Base-by-base conservation (phyloP, 2,888 invertebrate genomes). In the Odontocerum albicorne region DNA sequence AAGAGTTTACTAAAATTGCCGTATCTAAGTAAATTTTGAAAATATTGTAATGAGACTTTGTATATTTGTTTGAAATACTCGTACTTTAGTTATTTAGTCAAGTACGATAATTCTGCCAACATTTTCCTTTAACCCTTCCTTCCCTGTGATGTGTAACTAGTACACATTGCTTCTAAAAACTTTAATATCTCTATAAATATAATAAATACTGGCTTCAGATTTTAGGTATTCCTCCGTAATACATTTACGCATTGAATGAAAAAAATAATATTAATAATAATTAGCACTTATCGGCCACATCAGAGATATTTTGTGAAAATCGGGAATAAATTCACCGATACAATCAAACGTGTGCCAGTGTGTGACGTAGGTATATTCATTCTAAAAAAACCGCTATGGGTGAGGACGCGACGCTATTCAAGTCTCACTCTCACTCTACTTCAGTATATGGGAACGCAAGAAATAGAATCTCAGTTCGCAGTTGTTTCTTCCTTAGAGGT, bases 241-340 rank as follows among this genome's bases (percentile, higher is more conserved):
- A 35, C 12, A 35, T 35, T 16, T n/a, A 38, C 38, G 13, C 7
- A 16, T 38, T 38, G 16, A 7, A 7, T 38, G 13, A 38, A 15
- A 38, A 38, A 38, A 38, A n/a, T 38, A 38, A 15, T 38, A 38
- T 7, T 38, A 38, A 38, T 38, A 38, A 38, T 38, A 38, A 38
- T 38, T 16, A 15, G 38, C 4, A 38, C 16, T 38, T 27, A 27
- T 27, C 27, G 27, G 27, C 6, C 10, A 4, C 27, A 27, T 27
- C 27, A 8, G 27, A 27, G 27, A 8, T 27, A 27, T 27, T 35
- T 10, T 6, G 35, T 35, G 12, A 6, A 35, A 35, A 10, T 6
- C 10, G 12, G 12, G 12, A 35, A 35, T 12, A 35, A 35, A 35
- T 35, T 35, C 7, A 4, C 12, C n/a, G n/a, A n/a, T n/a, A n/a